Conservation (phyloP, 2,797 vertebrate genomes). For the Manis crassicaudata region DNA sequence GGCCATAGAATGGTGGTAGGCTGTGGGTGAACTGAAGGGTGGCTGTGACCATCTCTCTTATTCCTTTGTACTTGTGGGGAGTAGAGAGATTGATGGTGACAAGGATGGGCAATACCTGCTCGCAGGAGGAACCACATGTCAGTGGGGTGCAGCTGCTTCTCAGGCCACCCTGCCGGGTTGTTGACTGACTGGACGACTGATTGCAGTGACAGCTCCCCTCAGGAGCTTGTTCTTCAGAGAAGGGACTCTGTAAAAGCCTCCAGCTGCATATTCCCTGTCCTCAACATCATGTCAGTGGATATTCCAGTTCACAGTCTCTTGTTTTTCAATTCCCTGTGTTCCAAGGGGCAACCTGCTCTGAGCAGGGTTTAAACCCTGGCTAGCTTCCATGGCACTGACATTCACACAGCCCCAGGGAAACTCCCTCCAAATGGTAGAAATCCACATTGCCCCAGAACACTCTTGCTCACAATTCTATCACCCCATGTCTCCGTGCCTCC, state of each 20-base stretch:
- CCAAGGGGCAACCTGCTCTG: neutral
- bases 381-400: neutral
- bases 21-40: neutral
- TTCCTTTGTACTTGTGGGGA: neutral
- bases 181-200: neutral
- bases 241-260: neutral
- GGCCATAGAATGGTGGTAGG: neutral
- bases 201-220: neutral
- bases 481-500: neutral
- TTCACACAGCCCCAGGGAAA: neutral
- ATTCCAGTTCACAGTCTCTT: neutral
- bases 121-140: neutral
- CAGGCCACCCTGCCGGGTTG: neutral
- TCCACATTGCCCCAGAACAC: neutral
- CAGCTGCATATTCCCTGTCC: neutral
- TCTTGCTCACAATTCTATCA: neutral
- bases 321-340: neutral
- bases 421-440: neutral
- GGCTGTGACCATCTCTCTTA: neutral
- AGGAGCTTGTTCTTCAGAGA: neutral
- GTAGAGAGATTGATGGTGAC: neutral
- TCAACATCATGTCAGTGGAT: neutral
- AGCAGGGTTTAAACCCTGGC: neutral
- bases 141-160: neutral
- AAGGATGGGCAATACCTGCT: neutral